These are phyloP conservation scores for Melanotaenia nigrans DNA, from an alignment of 2,797 vertebrate genomes.

Conservation along the genomic window DNA sequence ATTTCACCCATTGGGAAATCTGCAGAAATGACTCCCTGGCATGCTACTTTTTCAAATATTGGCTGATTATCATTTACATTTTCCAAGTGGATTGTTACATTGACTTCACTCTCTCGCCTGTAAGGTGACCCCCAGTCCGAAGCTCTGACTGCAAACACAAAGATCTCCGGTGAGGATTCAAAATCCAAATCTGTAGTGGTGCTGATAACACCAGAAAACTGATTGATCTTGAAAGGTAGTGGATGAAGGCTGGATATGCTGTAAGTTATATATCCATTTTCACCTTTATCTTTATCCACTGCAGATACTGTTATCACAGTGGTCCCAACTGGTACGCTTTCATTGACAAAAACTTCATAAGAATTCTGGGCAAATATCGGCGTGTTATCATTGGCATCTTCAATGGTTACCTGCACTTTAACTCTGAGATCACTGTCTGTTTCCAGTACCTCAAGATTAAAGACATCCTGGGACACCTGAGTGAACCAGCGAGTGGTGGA, in stretches of 20 bases:
- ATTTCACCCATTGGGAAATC: constrained; percentile 91
- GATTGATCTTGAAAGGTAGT: constrained; percentile 93
- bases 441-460: constrained; percentile 87
- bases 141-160: constrained; percentile 92
- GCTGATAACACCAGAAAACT: constrained; percentile 93
- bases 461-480: constrained; percentile 83
- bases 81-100: constrained; percentile 91
- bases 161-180: constrained; percentile 92
- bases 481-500: constrained; percentile 88
- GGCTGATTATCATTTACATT: constrained; percentile 97
- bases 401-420: constrained; percentile 84
- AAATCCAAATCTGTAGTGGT: constrained; percentile 93
- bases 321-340: constrained; percentile 89
- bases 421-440: constrained; percentile 85
- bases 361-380: constrained; percentile 88
- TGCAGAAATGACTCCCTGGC: constrained; percentile 91
- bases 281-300: constrained; percentile 90
- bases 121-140: constrained; percentile 99
- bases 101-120: constrained; percentile 95
- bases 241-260: constrained; percentile 91
- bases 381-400: constrained; percentile 94
- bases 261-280: constrained; percentile 98
- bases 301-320: constrained; percentile 88
- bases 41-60: constrained; percentile 94
- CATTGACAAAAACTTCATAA: constrained; percentile 92